Evolutionary conservation across 2,113 vertebrate species (phyloP).

Genomic region (Psittacula cyanocephala): DNA sequence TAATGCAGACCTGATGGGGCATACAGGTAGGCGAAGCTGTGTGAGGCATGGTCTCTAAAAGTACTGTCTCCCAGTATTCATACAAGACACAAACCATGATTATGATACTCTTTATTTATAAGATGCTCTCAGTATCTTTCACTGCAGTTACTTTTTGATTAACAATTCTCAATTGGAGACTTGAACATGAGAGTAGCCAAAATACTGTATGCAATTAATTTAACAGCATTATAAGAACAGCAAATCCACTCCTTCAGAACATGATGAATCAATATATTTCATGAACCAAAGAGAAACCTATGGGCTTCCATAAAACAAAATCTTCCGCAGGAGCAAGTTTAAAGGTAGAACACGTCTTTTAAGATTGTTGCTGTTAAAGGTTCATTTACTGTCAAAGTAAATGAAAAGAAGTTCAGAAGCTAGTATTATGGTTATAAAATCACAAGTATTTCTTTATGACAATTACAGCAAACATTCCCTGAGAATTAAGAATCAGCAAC

Average conservation of each 20-base stretch:
- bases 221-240: constrained; percentile 25
- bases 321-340: background rate
- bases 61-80: background rate
- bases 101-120: background rate
- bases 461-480: constrained; percentile 23
- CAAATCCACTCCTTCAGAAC: background rate
- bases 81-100: background rate
- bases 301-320: background rate
- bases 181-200: constrained; percentile 11
- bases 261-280: background rate
- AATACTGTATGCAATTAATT: constrained; percentile 10
- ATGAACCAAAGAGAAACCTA: background rate
- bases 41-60: background rate
- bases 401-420: background rate
- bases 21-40: background rate
- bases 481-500: constrained; percentile 48
- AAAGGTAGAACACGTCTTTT: background rate
- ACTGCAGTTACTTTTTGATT: background rate
- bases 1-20: background rate
- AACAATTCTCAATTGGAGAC: background rate
- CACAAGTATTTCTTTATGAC: background rate
- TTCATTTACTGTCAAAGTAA: background rate
- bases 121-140: background rate
- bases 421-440: constrained; percentile 3
- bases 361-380: background rate